Conservation (phyloP, 2,888 invertebrate species). For the Serripes groenlandicus region DNA sequence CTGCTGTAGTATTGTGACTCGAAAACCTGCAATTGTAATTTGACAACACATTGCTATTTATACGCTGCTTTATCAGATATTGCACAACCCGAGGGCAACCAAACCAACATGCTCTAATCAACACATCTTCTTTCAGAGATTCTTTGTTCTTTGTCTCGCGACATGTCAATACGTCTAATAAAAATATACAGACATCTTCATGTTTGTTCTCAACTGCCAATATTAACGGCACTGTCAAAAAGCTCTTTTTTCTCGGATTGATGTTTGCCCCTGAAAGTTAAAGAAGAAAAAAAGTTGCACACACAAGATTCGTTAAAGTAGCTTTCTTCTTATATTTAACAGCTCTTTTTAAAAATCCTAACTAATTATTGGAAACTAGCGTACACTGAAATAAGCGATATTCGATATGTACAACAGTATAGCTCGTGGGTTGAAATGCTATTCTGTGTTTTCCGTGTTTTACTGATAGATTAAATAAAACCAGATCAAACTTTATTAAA, state of each 20-base stretch:
- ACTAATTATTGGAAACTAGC: not conserved
- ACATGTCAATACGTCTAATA: slow-evolving; percentile 27
- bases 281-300: not conserved
- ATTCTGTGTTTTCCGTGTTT: too few species aligned
- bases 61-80: slow-evolving; percentile 19
- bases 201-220: slow-evolving; percentile 26
- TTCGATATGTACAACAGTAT: too few species aligned
- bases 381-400: not conserved
- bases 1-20: not conserved
- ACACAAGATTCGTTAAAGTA: not conserved
- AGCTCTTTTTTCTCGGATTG: slow-evolving; percentile 16
- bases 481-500: too few species aligned
- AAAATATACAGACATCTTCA: slow-evolving; percentile 39
- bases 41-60: slow-evolving; percentile 5
- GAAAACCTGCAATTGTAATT: too few species aligned
- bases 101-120: slow-evolving; percentile 33
- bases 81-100: slow-evolving; percentile 29
- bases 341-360: not conserved
- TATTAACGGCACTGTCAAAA: slow-evolving; percentile 9
- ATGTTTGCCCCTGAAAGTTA: slow-evolving; percentile 31
- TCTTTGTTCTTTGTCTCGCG: slow-evolving; percentile 4
- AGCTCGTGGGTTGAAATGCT: too few species aligned
- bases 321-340: too few species aligned
- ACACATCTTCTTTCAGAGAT: not conserved
- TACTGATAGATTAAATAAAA: too few species aligned